Base-by-base conservation (phyloP, 1,140 invertebrate genomes). In the Drosophila albomicans region DNA sequence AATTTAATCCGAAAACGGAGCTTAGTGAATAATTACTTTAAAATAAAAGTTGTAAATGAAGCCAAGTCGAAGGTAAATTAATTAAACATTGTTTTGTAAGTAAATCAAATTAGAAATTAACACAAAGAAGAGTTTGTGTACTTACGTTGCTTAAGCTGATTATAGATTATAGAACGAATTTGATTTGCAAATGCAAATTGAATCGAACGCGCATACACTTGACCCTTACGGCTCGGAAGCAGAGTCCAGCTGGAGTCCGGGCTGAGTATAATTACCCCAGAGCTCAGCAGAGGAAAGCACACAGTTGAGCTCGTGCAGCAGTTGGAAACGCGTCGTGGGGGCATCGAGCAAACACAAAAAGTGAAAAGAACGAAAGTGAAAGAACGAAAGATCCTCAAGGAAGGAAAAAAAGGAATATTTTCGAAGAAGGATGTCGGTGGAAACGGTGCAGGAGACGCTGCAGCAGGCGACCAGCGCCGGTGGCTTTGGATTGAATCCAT, bases 381-480 rank as follows among this genome's bases (percentile, higher is more conserved):
- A 28, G 51, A 13, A 32, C 28, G 13, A 25, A 57, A 25, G 20
- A 25, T 25, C 20, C 20, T 25, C 20, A 25, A 25, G 0, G 20
- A 0, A 25, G 20, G 20, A 25, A 25, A 3, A 20, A 25, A 25
- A 25, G 20, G 20, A 25, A 25, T 25, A 25, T 25, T 4, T 25
- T 4, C 20, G 4, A 25, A 25, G 20, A 71, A 66, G 56, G 49
- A 78, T 92, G 91, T 81, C 91, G 46, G 82, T 81, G 66, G 90
- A 91, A 64, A 89, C 81, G 65, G 79, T 92, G 58, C 77, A 91
- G 73, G 82, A 91, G 73, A 81, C 78, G 45, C 61, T 90, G 61
- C 63, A 79, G 41, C 79, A 91, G 61, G 76, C 73, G 13, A 51
- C 56, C 11, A 38, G 62, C 6, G 65, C 62, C 11, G 59, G 78